Evolutionary conservation across 2,888 invertebrate genomes (phyloP).

Genomic region (Unio pictorum): DNA sequence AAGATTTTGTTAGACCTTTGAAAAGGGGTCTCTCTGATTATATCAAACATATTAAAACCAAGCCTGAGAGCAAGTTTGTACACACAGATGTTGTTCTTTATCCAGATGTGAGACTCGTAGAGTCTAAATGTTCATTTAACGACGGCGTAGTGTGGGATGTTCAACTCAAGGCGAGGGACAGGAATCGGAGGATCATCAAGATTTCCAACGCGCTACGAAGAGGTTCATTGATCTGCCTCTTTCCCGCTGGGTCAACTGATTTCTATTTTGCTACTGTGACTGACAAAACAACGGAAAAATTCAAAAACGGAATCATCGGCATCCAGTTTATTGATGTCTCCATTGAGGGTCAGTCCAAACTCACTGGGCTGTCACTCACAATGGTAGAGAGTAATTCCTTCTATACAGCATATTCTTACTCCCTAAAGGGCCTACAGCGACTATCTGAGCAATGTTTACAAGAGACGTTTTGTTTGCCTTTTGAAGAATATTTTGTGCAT

Average conservation of each 20-base stretch:
- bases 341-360: no score
- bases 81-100: no score
- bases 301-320: slow-evolving; percentile 11
- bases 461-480: slow-evolving; percentile 74
- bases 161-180: no score
- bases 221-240: slow-evolving; percentile 82
- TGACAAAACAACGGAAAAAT: slow-evolving; percentile 73
- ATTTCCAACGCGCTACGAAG: slow-evolving; percentile 74
- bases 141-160: no score
- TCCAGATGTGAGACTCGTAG: no score
- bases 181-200: slow-evolving; percentile 30
- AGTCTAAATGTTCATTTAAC: no score
- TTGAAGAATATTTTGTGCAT: slow-evolving; percentile 80
- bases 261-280: slow-evolving; percentile 81
- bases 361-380: slow-evolving; percentile 58
- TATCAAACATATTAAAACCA: slow-evolving; percentile 43
- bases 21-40: slow-evolving; percentile 79
- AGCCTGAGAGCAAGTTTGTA: no score
- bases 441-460: slow-evolving; percentile 71
- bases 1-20: slow-evolving; percentile 85
- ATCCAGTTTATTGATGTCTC: no score
- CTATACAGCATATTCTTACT: slow-evolving; percentile 84
- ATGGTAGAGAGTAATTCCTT: slow-evolving; percentile 85
- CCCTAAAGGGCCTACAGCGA: slow-evolving; percentile 79
- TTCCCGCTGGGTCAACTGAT: slow-evolving; percentile 79